Evolutionary conservation across 2,888 invertebrate species (phyloP).

Genomic region (Cyaniris semiargus): DNA sequence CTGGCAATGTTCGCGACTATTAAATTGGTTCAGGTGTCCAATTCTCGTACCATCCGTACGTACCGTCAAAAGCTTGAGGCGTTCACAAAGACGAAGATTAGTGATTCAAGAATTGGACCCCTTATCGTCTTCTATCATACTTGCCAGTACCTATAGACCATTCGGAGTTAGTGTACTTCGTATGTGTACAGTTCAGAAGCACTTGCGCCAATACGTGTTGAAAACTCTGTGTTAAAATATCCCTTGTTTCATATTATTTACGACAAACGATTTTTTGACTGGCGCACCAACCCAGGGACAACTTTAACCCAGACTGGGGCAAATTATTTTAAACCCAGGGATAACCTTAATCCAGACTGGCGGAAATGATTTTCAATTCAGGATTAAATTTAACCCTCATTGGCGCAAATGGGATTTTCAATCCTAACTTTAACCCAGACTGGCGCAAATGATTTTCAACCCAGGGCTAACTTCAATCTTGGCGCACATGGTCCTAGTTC

Average conservation of each 20-base stretch:
- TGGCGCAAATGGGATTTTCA: background rate
- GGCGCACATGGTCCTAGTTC: conserved; percentile 50
- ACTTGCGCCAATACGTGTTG: background rate
- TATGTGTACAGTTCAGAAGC: background rate
- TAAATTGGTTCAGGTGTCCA: background rate
- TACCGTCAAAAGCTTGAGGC: too few relatives aligned
- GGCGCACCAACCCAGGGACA: too few relatives aligned
- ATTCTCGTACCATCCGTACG: background rate
- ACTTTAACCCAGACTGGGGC: background rate
- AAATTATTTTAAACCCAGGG: background rate
- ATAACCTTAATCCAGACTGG: background rate
- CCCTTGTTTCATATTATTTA: background rate
- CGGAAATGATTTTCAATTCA: too few relatives aligned
- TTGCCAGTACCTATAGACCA: background rate
- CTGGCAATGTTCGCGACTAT: conserved; percentile 7
- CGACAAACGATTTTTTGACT: too few relatives aligned
- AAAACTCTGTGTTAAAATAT: background rate
- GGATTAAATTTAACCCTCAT: too few relatives aligned
- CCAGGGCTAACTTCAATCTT: background rate
- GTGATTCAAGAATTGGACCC: background rate
- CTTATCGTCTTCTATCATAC: background rate
- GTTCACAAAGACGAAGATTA: too few relatives aligned
- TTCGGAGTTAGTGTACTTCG: background rate
- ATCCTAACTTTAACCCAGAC: background rate
- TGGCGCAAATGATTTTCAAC: background rate